phyloP scores from a whole-genome alignment of 2,888 invertebrate genomes.

The Synanthedon andrenaeformis region DNA sequence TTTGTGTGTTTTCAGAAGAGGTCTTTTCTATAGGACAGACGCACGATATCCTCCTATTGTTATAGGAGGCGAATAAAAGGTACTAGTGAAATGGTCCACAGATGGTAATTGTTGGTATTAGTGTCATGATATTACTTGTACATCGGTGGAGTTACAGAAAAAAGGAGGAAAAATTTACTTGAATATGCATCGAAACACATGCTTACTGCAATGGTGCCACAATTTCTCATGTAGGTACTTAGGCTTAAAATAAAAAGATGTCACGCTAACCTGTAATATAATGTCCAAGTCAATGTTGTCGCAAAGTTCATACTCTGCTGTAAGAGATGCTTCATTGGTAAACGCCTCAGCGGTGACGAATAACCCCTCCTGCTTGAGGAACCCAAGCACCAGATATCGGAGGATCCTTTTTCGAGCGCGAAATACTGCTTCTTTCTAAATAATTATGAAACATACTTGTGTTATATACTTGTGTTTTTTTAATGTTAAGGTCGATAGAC shows the following conservation, averaged over 20 bases:
- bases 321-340: slow-evolving; percentile 78
- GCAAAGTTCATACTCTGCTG: slow-evolving; percentile 79
- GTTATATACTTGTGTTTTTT: too few relatives aligned
- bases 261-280: slow-evolving; percentile 73
- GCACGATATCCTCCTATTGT: too few relatives aligned
- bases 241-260: not conserved
- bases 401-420: slow-evolving; percentile 52
- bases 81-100: too few relatives aligned
- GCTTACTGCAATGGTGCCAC: not conserved
- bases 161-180: not conserved
- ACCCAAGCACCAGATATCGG: slow-evolving; percentile 75
- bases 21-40: too few relatives aligned
- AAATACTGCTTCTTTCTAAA: slow-evolving; percentile 55
- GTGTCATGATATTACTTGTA: too few relatives aligned
- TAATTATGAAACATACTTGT: too few relatives aligned
- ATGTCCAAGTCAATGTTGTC: slow-evolving; percentile 93
- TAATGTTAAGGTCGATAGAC: too few relatives aligned
- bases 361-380: slow-evolving; percentile 76
- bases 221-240: not conserved
- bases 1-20: too few relatives aligned
- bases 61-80: too few relatives aligned
- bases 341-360: slow-evolving; percentile 75
- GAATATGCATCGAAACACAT: not conserved
- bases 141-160: not conserved
- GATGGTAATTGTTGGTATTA: too few relatives aligned